phyloP scores from a whole-genome alignment of 2,888 invertebrate species.

The Linyphia triangularis region DNA sequence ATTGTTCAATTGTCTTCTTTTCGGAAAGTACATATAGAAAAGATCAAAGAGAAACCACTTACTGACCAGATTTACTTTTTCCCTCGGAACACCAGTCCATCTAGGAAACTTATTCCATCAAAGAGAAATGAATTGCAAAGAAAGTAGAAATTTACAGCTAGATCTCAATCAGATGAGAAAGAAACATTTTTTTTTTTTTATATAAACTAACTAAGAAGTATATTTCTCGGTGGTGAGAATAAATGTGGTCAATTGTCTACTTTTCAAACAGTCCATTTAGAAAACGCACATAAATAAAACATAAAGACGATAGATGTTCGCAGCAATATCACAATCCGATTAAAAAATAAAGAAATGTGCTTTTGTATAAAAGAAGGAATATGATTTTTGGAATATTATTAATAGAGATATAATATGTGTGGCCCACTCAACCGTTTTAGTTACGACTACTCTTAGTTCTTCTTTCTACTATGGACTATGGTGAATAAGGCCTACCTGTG shows the following conservation, averaged over 20 bases:
- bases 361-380: conserved; percentile 26
- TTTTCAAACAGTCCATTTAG: not conserved
- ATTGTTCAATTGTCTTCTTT: too few relatives aligned
- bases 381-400: conserved; percentile 23
- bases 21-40: too few relatives aligned
- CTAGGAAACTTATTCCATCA: not conserved
- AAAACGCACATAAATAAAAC: not conserved
- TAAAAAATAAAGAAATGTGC: conserved; percentile 1
- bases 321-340: conserved; percentile 60
- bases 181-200: not conserved
- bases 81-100: too few relatives aligned
- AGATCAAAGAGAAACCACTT: too few relatives aligned
- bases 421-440: conserved; percentile 63
- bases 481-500: conserved; percentile 60
- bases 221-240: too few relatives aligned
- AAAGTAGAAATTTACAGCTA: too few relatives aligned
- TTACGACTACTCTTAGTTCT: conserved; percentile 13
- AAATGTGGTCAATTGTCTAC: not conserved
- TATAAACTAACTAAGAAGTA: too few relatives aligned
- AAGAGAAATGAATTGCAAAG: not conserved
- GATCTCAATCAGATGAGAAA: not conserved
- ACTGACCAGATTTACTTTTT: too few relatives aligned
- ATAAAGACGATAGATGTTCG: conserved; percentile 4
- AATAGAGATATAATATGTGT: conserved; percentile 25
- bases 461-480: conserved; percentile 63